Base-by-base conservation (phyloP, 2,797 vertebrate species). In the Denticeps clupeoides region DNA sequence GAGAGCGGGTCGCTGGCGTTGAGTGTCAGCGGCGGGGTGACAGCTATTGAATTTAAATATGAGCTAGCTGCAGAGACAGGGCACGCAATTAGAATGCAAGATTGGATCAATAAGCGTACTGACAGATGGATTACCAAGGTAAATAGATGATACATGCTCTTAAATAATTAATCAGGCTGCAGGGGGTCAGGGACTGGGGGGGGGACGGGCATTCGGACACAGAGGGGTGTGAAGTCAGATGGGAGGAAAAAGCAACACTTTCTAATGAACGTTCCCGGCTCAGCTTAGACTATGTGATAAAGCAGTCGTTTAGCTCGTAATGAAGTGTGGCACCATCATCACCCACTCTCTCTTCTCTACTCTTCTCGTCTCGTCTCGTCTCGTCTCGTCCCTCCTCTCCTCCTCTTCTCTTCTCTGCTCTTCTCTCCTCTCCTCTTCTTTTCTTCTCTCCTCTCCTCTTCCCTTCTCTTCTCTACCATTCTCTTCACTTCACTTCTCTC, bases 71-170 rank as follows among this genome's bases (percentile, higher is more conserved):
- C 47, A 46, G 55, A 19, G 45, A 47, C 53, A 54, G 51, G 60
- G 63, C 81, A 81, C 79, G 77, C 79, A 82, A 85, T 86, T 85
- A 86, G 80, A 82, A 84, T 75, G 82, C 81, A 82, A 75, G 79
- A 77, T 67, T 59, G 67, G 80, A 86, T 86, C 84, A 73, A 86
- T 86, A 82, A 75, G 77, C 76, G 74, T 80, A 78, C 82, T 85
- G 84, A 86, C 84, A 86, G 84, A 86, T 86, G 81, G 82, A 86
- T 86, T 85, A 86, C 82, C 82, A 82, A 78, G 72, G 82, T 86
- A 85, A 85, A 85, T 79, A 86, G 80, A 86, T 83, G 82, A 84
- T 83, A 84, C 84, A 84, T 77, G 79, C 82, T 71, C 72, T 76
- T 86, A 83, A 86, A 86, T 86, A 82, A 86, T 85, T 82, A 82